These are phyloP conservation scores for Cuniculus paca DNA, from an alignment of 2,797 vertebrate species.

Conservation along the genomic window DNA sequence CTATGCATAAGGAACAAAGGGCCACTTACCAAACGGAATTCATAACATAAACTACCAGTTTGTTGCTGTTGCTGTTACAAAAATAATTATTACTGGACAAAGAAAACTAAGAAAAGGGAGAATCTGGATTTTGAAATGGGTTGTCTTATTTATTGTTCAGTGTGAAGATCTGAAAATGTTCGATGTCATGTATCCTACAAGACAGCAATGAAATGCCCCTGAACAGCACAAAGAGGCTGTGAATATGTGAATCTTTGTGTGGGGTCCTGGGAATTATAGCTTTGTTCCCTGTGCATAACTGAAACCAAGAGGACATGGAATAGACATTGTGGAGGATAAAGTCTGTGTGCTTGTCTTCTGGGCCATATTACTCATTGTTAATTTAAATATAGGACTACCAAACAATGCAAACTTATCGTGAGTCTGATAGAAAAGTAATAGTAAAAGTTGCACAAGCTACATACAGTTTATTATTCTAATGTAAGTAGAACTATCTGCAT, in stretches of 20 bases:
- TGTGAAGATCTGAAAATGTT: neutral
- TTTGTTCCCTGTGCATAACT: slow-evolving; percentile 64
- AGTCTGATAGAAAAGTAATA: slow-evolving; percentile 76
- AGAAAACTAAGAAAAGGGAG: neutral
- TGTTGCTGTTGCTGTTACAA: neutral
- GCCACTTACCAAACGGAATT: neutral
- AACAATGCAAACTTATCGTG: slow-evolving; percentile 68
- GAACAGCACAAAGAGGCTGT: neutral
- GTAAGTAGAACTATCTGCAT: slow-evolving; percentile 94
- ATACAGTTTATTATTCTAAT: slow-evolving; percentile 90
- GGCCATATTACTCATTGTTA: slow-evolving; percentile 64
- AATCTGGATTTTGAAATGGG: slow-evolving; percentile 37
- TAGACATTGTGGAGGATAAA: slow-evolving; percentile 54
- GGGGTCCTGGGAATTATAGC: slow-evolving; percentile 38
- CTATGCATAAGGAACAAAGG: slow-evolving; percentile 64
- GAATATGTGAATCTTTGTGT: neutral
- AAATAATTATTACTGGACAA: neutral
- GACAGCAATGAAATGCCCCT: neutral
- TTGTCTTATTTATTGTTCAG: neutral
- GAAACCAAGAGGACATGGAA: slow-evolving; percentile 72
- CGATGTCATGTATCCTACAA: neutral
- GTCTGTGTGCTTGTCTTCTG: slow-evolving; percentile 60
- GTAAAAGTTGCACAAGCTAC: slow-evolving; percentile 81
- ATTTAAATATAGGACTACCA: slow-evolving; percentile 75
- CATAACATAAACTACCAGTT: neutral